These are phyloP conservation scores for Neolamprologus brichardi DNA, from an alignment of 2,113 vertebrate genomes.

Conservation along the genomic window DNA sequence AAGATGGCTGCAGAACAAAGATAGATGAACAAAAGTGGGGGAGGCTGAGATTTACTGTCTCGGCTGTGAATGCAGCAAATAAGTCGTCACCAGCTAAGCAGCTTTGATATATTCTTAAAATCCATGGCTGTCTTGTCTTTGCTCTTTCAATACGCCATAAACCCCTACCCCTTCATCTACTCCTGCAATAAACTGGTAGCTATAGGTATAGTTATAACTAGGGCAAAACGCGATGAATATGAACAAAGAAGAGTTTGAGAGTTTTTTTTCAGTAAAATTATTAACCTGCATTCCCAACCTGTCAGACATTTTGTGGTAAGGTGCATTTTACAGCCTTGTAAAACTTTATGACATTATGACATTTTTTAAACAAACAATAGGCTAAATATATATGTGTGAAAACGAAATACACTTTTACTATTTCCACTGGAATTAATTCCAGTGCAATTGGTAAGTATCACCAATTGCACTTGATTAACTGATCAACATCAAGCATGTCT, in stretches of 20 bases:
- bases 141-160: slow-evolving; percentile 20
- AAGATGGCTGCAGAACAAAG: background rate
- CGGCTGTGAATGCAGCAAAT: slow-evolving; percentile 38
- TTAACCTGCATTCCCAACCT: background rate
- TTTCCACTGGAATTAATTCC: background rate
- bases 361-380: background rate
- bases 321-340: background rate
- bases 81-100: slow-evolving; percentile 24
- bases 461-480: background rate
- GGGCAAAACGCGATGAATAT: background rate
- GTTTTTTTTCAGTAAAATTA: background rate
- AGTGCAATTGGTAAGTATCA: background rate
- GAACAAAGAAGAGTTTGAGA: background rate
- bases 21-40: slow-evolving; percentile 13
- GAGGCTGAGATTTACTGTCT: slow-evolving; percentile 43
- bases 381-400: background rate
- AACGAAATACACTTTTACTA: background rate
- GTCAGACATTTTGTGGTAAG: background rate
- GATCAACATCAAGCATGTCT: background rate
- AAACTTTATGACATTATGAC: background rate
- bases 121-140: slow-evolving; percentile 21
- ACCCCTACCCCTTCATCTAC: background rate
- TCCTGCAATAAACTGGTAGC: slow-evolving; percentile 11
- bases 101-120: slow-evolving; percentile 49
- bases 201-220: background rate